Evolutionary conservation across 2,888 invertebrate species (phyloP), one percentile per base, ranked within the genome.

Genomic region (Luperina nickerlii): DNA sequence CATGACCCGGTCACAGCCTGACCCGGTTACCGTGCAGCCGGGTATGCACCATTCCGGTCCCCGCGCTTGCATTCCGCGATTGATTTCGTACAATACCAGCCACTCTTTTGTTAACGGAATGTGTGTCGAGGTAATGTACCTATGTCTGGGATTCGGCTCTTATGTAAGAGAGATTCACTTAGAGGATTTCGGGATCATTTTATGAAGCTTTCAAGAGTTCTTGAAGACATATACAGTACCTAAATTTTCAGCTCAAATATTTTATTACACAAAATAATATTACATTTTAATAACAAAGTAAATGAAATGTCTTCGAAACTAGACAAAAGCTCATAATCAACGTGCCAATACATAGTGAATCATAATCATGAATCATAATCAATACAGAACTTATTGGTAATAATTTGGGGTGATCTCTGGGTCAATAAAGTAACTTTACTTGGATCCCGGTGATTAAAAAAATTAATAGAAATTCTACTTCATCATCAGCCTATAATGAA

Each of bases 1-100:
- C 91, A 92, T 95, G 93, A 95, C 95, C 95, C 92, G 96, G 95
- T 94, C 94, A 92, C 92, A 88, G 77, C 91, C 90, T 92, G 95
- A 93, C 96, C 95, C 92, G 95, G 93, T 95, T 94, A 91, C 88
- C 79, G 84, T 88, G 87, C 90, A 85, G 82, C 91, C 87, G 90
- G 88, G 85, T 88, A 92, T 93, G 92, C 94, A 92, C 87, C 91
- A 91, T 54, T 89, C 85, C 88, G 72, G 74, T 76, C 88, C 85
- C 87, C 81, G 76, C 85, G 68, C 89, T 90, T 94, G 94, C 95
- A 95, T 90, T 89, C 87, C 88, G 83, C 93, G 93, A 95, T 95
- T 95, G 94, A 95, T 95, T 95, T 91, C 83, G 79, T 85, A 87
- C 88, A 81, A 87, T 88, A 89, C 86, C 82, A 88, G 87, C 27